Evolutionary conservation across 2,797 vertebrate genomes (phyloP), one percentile per base, ranked within the genome.

Genomic region (Microctenopoma steveboyesi): DNA sequence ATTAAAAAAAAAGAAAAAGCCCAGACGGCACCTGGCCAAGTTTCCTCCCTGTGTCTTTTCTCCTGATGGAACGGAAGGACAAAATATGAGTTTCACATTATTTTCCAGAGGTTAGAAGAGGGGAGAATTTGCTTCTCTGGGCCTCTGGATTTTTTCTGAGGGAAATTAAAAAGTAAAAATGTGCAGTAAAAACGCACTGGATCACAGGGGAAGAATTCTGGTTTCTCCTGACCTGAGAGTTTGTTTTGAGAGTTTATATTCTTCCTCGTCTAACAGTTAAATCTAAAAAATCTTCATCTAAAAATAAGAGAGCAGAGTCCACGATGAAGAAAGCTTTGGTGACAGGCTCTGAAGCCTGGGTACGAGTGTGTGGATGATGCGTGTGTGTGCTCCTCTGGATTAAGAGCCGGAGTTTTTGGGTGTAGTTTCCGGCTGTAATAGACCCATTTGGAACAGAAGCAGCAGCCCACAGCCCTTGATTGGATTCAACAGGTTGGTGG

Each of bases 401-500:
- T 89, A 90, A 94, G 89, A 87, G 77, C 91, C 90, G 91, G 85
- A 92, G 86, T 89, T 69, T 84, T 88, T 91, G 88, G 14, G 92
- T 92, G 56, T 79, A 56, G 63, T 66, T 91, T 91, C 64, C 88
- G 89, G 92, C 35, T 27, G 13, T 25, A 3, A 18, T 60, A 68
- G 25, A 47, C 40, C 92, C 92, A 81, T 92, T 94, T 93, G 95
- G 95, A 96, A 92, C 86, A 74, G 87, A 89, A 78, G 93, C 95
- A 92, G 86, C 91, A 89, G 92, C 90, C 93, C 93, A 84, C 88
- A 85, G 90, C 94, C 92, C 91, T 90, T 93, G 95, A 95, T 91
- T 95, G 94, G 94, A 93, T 94, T 91, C 92, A 78, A 93, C 96
- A 99, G 97, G 97, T 99, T 98, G 96, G 97, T 99, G 94, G 91